Evolutionary conservation across 2,888 invertebrate species (phyloP).

Genomic region (Eilema griseolum): DNA sequence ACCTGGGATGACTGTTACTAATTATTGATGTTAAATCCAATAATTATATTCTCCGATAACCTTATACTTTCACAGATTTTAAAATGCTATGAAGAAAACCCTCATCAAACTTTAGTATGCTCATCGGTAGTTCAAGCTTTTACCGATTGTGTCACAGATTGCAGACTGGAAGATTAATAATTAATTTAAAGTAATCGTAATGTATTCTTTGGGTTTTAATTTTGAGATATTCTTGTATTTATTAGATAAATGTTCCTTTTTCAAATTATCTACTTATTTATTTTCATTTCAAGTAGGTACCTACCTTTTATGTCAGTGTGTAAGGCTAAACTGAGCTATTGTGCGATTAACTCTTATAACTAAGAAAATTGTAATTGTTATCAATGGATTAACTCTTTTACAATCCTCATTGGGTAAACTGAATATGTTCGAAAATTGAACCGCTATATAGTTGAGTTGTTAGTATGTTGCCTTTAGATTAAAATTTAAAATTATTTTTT

Average conservation of each 20-base stretch:
- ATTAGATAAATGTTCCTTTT: background rate
- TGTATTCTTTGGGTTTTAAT: background rate
- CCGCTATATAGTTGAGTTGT: background rate
- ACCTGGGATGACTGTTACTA: constrained; percentile 13
- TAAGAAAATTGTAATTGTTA: too few species aligned
- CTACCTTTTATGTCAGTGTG: background rate
- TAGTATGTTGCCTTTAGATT: background rate
- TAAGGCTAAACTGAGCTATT: background rate
- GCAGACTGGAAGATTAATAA: constrained; percentile 64
- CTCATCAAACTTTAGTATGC: constrained; percentile 75
- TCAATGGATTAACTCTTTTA: too few species aligned
- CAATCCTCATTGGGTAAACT: background rate
- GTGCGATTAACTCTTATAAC: too few species aligned
- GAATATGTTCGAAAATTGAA: background rate
- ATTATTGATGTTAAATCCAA: background rate
- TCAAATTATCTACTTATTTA: background rate
- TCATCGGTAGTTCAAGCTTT: constrained; percentile 77
- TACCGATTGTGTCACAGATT: constrained; percentile 71
- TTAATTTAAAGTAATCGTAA: background rate
- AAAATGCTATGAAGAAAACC: constrained; percentile 80
- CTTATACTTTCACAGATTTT: constrained; percentile 67
- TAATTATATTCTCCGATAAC: background rate
- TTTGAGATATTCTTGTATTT: constrained; percentile 10
- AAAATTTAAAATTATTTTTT: background rate
- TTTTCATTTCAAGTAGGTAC: background rate